Conservation (phyloP, 2,113 vertebrate genomes). For the Diadophis punctatus region DNA sequence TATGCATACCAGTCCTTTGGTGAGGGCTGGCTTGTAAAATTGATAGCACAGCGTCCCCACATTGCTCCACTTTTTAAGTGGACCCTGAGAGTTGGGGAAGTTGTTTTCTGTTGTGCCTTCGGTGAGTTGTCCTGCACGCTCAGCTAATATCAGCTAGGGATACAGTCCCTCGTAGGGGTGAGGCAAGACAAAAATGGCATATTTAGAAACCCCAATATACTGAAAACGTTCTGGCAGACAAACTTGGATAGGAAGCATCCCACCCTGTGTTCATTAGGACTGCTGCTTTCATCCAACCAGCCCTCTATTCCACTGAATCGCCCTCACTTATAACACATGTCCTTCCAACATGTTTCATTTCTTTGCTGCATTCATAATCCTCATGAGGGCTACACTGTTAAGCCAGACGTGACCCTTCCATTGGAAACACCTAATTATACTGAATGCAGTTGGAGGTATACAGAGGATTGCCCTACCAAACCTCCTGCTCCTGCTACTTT, state of each 20-base stretch:
- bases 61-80: neutral
- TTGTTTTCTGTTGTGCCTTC: no score
- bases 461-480: neutral
- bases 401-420: neutral
- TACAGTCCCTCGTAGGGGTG: neutral
- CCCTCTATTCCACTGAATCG: neutral
- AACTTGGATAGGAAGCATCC: neutral
- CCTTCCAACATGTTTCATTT: neutral
- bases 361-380: neutral
- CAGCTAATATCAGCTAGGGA: neutral
- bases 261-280: neutral
- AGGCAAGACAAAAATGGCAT: neutral
- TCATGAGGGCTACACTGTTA: neutral
- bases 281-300: neutral
- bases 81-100: rapidly evolving
- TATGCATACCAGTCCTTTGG: neutral
- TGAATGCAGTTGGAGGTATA: neutral
- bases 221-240: neutral
- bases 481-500: neutral
- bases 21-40: neutral
- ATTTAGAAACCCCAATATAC: neutral
- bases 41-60: neutral
- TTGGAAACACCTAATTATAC: neutral
- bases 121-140: neutral
- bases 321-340: neutral